Conservation (phyloP, 2,888 invertebrate species). For the Ectemnius continuus region DNA sequence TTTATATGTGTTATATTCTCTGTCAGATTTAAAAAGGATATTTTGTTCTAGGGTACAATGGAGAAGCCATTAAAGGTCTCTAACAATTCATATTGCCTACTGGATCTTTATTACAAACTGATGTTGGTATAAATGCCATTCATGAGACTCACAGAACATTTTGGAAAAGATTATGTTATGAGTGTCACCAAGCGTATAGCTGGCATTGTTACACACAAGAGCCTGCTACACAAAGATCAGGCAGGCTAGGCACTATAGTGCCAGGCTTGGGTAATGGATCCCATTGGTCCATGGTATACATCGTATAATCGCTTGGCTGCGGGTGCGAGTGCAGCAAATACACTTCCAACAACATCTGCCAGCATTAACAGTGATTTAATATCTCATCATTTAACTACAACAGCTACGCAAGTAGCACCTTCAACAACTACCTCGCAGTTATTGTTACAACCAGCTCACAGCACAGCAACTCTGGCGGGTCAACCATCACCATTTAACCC, state of each 20-base stretch:
- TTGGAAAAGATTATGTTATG: conserved; percentile 63
- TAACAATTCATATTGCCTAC: no score
- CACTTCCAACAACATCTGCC: conserved; percentile 82
- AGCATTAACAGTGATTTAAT: conserved; percentile 83
- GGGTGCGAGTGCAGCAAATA: conserved; percentile 81
- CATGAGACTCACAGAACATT: no score
- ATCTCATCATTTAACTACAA: conserved; percentile 77
- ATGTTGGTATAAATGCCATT: no score
- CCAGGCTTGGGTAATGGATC: conserved; percentile 85
- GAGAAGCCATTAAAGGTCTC: conserved; percentile 20
- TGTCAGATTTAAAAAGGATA: conserved; percentile 1
- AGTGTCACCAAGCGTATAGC: conserved; percentile 46
- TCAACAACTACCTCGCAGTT: conserved; percentile 84
- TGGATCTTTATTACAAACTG: no score
- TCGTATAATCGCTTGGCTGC: conserved; percentile 90
- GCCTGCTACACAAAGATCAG: conserved; percentile 62
- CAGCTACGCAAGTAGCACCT: conserved; percentile 78
- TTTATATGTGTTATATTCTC: no score
- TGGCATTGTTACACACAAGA: conserved; percentile 51
- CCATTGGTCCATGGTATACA: conserved; percentile 93
- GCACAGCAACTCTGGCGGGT: conserved; percentile 81
- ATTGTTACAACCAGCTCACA: conserved; percentile 83
- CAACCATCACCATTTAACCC: conserved; percentile 85
- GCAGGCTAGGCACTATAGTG: conserved; percentile 65
- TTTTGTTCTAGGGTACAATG: conserved; percentile 57